These are phyloP conservation scores for Cheiracanthium punctorium DNA, from an alignment of 2,888 invertebrate species.

Conservation along the genomic window DNA sequence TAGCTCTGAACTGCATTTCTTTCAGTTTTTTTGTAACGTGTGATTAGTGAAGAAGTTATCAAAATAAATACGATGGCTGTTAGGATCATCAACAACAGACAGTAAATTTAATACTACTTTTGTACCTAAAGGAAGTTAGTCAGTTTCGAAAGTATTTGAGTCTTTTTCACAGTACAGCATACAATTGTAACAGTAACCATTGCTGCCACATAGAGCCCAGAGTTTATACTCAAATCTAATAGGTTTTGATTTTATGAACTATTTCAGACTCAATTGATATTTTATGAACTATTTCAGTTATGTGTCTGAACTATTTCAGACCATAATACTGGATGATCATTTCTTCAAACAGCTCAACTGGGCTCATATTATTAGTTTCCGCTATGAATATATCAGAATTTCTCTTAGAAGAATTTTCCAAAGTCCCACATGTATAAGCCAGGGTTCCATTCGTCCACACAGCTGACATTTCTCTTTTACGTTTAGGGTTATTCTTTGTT, in stretches of 20 bases:
- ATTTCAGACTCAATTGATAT: no score
- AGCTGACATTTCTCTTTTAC: neutral
- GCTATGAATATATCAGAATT: neutral
- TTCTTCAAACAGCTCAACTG: constrained; percentile 1
- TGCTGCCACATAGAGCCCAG: constrained; percentile 5
- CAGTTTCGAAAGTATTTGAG: neutral
- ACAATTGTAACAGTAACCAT: constrained; percentile 14
- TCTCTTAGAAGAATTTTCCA: neutral
- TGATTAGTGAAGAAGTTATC: constrained; percentile 19
- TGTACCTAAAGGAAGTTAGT: neutral
- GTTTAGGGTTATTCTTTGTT: neutral
- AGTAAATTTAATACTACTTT: constrained; percentile 2
- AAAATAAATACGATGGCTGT: neutral
- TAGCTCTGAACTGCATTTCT: constrained; percentile 6
- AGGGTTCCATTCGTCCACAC: neutral
- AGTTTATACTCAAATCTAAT: constrained; percentile 12
- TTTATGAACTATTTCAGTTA: constrained; percentile 21
- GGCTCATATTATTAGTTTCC: constrained; percentile 6
- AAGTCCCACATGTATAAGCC: neutral
- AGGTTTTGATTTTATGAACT: constrained; percentile 19
- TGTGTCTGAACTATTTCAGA: neutral
- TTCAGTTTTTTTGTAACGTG: neutral
- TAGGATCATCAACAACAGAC: neutral
- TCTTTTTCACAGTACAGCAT: constrained; percentile 18
- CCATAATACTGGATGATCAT: constrained; percentile 12